Conservation (phyloP, 37 sponge, comb jelly and placozoan species). For the Haliclona indistincta region DNA sequence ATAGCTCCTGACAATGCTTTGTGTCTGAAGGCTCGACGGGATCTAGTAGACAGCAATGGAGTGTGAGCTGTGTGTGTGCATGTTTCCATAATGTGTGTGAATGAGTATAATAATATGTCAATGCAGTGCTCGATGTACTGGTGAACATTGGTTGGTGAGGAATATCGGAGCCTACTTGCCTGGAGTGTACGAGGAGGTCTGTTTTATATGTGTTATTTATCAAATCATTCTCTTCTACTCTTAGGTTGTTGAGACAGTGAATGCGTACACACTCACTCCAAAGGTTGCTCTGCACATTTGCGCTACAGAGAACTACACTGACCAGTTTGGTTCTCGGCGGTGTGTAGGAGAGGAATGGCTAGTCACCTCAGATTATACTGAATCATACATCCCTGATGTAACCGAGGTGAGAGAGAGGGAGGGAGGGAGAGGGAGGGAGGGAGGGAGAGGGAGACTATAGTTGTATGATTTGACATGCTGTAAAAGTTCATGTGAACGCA, state of each 20-base stretch:
- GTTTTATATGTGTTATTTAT: not conserved
- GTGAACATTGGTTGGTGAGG: constrained; percentile 93
- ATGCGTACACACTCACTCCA: constrained; percentile 69
- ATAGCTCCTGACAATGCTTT: constrained; percentile 75
- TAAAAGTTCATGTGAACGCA: no score
- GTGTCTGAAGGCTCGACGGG: constrained; percentile 61
- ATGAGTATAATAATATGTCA: not conserved
- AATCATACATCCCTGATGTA: constrained; percentile 83
- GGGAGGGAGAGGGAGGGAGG: no score
- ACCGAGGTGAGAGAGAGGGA: no score
- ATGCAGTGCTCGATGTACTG: constrained; percentile 47
- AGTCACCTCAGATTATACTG: constrained; percentile 67
- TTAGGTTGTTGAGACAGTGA: constrained; percentile 52
- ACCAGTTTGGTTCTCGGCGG: constrained; percentile 81
- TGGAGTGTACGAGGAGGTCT: constrained; percentile 81
- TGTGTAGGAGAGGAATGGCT: constrained; percentile 91
- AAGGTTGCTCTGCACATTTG: constrained; percentile 78
- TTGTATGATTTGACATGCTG: no score
- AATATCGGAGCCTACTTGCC: constrained; percentile 87
- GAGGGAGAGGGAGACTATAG: no score
- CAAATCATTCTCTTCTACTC: not conserved
- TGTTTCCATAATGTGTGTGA: no score
- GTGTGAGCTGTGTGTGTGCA: no score
- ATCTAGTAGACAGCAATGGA: constrained; percentile 66
- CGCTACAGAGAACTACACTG: constrained; percentile 49